Percentiles rank a stretch among this genome's conserved stretches.
phyloP scores from a whole-genome alignment of 1,140 invertebrate species.

The Euglossa dilemma region DNA sequence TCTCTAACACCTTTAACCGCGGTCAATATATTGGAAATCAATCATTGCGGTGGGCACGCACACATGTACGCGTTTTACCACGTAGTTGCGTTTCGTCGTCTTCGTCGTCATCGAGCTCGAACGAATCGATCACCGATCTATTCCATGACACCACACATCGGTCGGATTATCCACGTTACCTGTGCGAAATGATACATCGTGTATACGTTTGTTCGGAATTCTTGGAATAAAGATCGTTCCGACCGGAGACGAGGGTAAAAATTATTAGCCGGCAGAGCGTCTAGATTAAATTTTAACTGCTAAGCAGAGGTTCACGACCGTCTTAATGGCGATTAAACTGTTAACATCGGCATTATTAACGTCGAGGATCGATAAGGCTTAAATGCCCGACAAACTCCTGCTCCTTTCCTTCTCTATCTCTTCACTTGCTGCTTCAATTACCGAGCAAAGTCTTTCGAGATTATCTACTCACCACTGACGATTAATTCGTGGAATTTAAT shows the following conservation, averaged over 20 bases:
- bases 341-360: background rate
- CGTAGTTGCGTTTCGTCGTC: background rate
- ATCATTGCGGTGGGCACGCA: background rate
- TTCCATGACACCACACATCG: background rate
- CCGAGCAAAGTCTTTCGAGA: no score
- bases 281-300: constrained; percentile 7
- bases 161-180: no score
- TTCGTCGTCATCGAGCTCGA: no score
- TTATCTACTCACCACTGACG: no score
- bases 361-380: background rate
- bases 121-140: constrained; percentile 2
- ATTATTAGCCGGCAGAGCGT: background rate
- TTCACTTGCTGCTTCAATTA: background rate
- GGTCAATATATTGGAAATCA: constrained; percentile 11
- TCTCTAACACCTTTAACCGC: background rate
- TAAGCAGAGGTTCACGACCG: background rate
- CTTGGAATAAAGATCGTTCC: background rate
- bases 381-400: background rate
- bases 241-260: background rate
- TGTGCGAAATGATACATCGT: no score
- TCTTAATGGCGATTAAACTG: constrained; percentile 6
- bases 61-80: background rate
- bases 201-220: background rate
- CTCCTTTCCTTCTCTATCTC: background rate
- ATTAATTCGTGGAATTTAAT: no score